Base-by-base conservation (phyloP, 2,888 invertebrate genomes). In the Cylloceria caligata region DNA sequence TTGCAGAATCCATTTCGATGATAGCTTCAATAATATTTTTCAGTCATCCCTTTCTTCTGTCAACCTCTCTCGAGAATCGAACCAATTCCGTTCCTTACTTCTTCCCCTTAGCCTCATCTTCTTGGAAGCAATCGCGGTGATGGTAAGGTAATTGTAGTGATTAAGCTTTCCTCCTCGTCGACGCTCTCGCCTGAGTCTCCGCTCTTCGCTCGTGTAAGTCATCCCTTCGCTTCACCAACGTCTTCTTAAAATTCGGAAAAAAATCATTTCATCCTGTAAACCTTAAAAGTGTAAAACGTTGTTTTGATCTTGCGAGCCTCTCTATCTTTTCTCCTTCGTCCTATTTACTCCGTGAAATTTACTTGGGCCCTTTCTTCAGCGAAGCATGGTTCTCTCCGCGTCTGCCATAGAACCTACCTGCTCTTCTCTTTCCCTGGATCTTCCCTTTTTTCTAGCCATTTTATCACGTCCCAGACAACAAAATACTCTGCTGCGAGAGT, bases 121-220 rank as follows among this genome's bases (percentile, higher is more conserved):
- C 84, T 84, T 62, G 74, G 82, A 76, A 82, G 81, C 69, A 42
- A 42, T 81, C 72, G 82, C 87, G 87, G 88, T 87, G 88, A 88
- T 88, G 88, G 90, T 88, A 87, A 87, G 87, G 89, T 90, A 91
- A 91, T 91, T 90, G 91, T 88, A 90, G 90, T 89, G 89, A 90
- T 91, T 90, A 91, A 87, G 86, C 87, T 85, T 86, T 82, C 82
- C 81, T 85, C 86, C 83, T 86, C 84, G 83, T 87, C 84, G 76
- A 78, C 77, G 73, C 80, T 79, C 75, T 39, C 57, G 79, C 67
- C 83, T 55, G 74, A n/a, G 30, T 47, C 65, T 52, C 39, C 13
- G 62, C 71, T 55, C 73, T 47, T 55, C 62, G n/a, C 47, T 73
- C 64, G 30, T 71, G 67, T 72, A 52, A 52, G 69, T 76, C 80